phyloP scores from a whole-genome alignment of 2,113 vertebrate species.

The Burhinus bistriatus region DNA sequence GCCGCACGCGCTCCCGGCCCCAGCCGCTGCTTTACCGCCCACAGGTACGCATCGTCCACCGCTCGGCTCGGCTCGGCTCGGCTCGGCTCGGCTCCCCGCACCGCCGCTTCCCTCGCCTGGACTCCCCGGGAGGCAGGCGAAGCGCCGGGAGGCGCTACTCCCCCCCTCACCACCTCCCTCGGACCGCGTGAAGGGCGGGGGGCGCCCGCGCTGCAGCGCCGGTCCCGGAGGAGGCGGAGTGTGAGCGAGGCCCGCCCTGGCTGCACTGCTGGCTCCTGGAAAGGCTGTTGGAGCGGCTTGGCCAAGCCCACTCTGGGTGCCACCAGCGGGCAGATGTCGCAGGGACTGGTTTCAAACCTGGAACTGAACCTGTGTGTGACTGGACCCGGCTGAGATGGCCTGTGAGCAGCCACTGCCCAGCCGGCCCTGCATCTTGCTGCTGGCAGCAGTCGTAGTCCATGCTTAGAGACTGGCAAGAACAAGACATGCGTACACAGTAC shows the following conservation, averaged over 20 bases:
- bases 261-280: accelerated
- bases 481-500: accelerated
- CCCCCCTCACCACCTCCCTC: not conserved
- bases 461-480: not conserved
- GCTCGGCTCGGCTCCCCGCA: accelerated
- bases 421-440: accelerated
- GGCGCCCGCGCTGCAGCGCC: not conserved
- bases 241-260: accelerated
- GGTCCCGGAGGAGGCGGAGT: not conserved
- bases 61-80: accelerated
- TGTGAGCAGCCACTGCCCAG: not conserved
- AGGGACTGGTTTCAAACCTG: too few relatives aligned
- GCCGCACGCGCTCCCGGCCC: not conserved
- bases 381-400: not conserved
- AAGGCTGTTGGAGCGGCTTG: too few relatives aligned
- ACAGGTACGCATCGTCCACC: not conserved
- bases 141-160: not conserved
- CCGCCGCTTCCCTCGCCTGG: too few relatives aligned
- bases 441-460: accelerated
- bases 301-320: too few relatives aligned
- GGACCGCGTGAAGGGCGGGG: not conserved
- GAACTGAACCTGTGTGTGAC: too few relatives aligned
- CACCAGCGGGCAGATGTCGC: accelerated
- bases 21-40: not conserved
- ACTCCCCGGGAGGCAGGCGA: not conserved